Percentiles rank a stretch among this genome's conserved stretches.
phyloP scores from a whole-genome alignment of 2,888 invertebrate genomes.

The Scaptomyza tumidula region DNA sequence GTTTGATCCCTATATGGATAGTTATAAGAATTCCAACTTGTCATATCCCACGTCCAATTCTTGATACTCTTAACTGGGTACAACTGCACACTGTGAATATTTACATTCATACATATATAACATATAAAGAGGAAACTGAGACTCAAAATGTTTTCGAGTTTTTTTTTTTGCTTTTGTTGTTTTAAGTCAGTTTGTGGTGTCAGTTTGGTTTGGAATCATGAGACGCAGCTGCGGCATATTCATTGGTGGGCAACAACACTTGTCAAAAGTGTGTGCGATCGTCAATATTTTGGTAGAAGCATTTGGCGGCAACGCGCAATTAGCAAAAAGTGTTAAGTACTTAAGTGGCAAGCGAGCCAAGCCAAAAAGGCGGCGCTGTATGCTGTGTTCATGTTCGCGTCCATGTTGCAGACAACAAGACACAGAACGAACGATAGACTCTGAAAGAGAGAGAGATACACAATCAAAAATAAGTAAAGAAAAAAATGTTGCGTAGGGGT shows the following conservation, averaged over 20 bases:
- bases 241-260: constrained; percentile 69
- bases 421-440: background rate
- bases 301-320: constrained; percentile 73
- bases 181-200: constrained; percentile 37
- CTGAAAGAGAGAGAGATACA: constrained; percentile 14
- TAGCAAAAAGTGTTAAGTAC: constrained; percentile 81
- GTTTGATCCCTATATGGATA: constrained; percentile 30
- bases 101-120: background rate
- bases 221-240: constrained; percentile 34
- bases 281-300: constrained; percentile 70
- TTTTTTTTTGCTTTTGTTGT: constrained; percentile 24
- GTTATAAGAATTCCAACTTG: constrained; percentile 29
- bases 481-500: constrained; percentile 70
- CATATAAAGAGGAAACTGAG: constrained; percentile 27
- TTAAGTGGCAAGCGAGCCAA: constrained; percentile 72
- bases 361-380: constrained; percentile 54
- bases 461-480: constrained; percentile 6
- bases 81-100: background rate
- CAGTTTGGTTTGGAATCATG: constrained; percentile 51
- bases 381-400: constrained; percentile 43
- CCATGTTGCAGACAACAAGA: constrained; percentile 18
- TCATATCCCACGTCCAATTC: constrained; percentile 37
- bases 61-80: background rate
- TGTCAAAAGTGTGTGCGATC: constrained; percentile 45
- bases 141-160: constrained; percentile 46